Evolutionary conservation across 2,888 invertebrate genomes (phyloP).

Genomic region (Leptogaster cylindrica): DNA sequence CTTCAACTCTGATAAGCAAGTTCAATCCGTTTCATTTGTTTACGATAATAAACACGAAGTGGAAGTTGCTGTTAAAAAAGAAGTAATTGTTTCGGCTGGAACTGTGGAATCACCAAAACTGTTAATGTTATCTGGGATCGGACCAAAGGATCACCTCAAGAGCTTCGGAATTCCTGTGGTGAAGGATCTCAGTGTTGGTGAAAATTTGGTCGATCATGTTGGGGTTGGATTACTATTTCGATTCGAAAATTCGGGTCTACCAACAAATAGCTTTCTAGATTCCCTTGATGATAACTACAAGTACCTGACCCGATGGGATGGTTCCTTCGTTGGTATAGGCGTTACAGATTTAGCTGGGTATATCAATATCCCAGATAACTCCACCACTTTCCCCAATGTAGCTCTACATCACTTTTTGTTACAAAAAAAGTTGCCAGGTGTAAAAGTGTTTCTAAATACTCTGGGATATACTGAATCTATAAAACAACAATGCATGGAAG

Average conservation of each 20-base stretch:
- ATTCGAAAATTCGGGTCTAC: slow-evolving; percentile 56
- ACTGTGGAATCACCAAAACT: slow-evolving; percentile 45
- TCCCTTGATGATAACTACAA: slow-evolving; percentile 48
- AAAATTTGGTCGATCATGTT: slow-evolving; percentile 80
- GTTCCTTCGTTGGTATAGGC: slow-evolving; percentile 55
- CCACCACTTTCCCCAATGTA: slow-evolving; percentile 62
- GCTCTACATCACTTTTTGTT: slow-evolving; percentile 62
- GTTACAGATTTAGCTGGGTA: slow-evolving; percentile 61
- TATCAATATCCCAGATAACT: slow-evolving; percentile 60
- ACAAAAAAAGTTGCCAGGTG: slow-evolving; percentile 52
- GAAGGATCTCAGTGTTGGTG: slow-evolving; percentile 64
- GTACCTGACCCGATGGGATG: slow-evolving; percentile 57
- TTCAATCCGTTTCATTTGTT: slow-evolving; percentile 64
- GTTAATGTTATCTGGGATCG: slow-evolving; percentile 47
- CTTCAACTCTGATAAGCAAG: slow-evolving; percentile 54
- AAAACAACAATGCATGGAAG: slow-evolving; percentile 15
- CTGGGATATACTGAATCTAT: slow-evolving; percentile 50
- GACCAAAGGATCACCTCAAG: slow-evolving; percentile 41
- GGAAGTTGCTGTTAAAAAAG: slow-evolving; percentile 29
- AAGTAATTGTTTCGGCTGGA: slow-evolving; percentile 47
- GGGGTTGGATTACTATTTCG: slow-evolving; percentile 61
- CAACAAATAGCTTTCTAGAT: slow-evolving; percentile 14
- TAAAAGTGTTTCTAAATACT: slow-evolving; percentile 52
- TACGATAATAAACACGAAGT: not conserved
- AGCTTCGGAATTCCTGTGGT: slow-evolving; percentile 32